Evolutionary conservation across 2,797 vertebrate species (phyloP).

Genomic region (Podargus strigoides): DNA sequence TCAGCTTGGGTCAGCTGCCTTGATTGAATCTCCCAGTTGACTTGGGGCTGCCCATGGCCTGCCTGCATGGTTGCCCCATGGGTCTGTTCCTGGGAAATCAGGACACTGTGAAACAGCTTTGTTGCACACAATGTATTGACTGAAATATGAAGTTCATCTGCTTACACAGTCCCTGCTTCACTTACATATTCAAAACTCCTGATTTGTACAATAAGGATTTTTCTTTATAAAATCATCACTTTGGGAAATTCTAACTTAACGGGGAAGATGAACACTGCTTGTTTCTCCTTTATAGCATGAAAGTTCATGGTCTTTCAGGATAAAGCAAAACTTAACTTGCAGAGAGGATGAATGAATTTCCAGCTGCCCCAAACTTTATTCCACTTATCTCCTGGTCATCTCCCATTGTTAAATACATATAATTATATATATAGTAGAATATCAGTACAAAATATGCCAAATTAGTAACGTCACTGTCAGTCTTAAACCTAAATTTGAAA

Average conservation of each 20-base stretch:
- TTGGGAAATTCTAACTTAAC: neutral
- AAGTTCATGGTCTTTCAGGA: neutral
- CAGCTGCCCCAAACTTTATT: neutral
- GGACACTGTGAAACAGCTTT: rapidly evolving
- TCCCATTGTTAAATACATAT: neutral
- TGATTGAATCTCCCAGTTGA: too few species aligned
- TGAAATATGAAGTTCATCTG: neutral
- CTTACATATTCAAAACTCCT: neutral
- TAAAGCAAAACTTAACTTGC: neutral
- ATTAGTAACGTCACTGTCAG: neutral
- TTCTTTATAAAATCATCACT: neutral
- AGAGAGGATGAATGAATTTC: neutral
- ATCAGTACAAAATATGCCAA: neutral
- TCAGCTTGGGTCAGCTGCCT: too few species aligned
- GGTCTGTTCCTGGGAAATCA: too few species aligned
- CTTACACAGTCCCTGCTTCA: neutral
- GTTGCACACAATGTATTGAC: neutral
- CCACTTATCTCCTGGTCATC: neutral
- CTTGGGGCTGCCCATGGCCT: too few species aligned
- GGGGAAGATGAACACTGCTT: neutral
- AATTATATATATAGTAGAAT: neutral
- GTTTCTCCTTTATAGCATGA: neutral
- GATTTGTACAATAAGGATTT: neutral
- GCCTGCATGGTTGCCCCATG: too few species aligned
- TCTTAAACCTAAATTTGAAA: neutral